phyloP scores from a whole-genome alignment of 1,140 invertebrate species.

The Ceratoteleas bidentatus region DNA sequence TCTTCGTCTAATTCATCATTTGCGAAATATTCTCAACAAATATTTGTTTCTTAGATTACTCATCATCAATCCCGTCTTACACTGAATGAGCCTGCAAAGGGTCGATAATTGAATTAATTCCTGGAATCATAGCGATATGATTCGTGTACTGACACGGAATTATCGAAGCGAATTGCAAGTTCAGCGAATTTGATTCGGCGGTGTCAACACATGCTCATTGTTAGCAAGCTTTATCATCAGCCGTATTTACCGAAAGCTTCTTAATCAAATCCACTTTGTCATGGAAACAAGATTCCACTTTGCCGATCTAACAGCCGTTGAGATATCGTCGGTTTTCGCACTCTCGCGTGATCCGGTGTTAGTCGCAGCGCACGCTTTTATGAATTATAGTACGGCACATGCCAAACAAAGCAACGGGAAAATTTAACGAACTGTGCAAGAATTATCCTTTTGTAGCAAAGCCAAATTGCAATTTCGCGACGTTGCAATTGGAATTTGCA shows the following conservation, averaged over 20 bases:
- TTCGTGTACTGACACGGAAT: slow-evolving; percentile 25
- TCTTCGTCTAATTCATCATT: too few relatives aligned
- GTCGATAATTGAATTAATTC: slow-evolving; percentile 12
- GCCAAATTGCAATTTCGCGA: too few relatives aligned
- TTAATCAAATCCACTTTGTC: slow-evolving; percentile 70
- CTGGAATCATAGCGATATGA: slow-evolving; percentile 7
- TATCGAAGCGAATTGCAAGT: slow-evolving; percentile 24
- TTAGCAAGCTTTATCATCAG: slow-evolving; percentile 65
- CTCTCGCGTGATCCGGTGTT: neutral
- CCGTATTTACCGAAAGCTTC: slow-evolving; percentile 67
- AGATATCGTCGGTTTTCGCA: neutral
- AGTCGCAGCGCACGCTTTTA: neutral
- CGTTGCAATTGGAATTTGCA: too few relatives aligned
- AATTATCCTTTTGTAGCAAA: slow-evolving; percentile 6
- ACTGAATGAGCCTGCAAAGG: neutral
- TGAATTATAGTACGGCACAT: slow-evolving; percentile 10
- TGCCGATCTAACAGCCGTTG: slow-evolving; percentile 7
- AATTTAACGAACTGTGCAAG: slow-evolving; percentile 29
- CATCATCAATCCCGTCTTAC: neutral
- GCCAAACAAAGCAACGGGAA: neutral
- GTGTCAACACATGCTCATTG: slow-evolving; percentile 27
- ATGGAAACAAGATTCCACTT: slow-evolving; percentile 52
- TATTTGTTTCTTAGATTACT: neutral
- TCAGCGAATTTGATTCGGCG: slow-evolving; percentile 13
- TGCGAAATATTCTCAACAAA: neutral